Evolutionary conservation across 2,888 invertebrate species (phyloP), one percentile per base, ranked within the genome.

Genomic region (Drosophila pegasa): DNA sequence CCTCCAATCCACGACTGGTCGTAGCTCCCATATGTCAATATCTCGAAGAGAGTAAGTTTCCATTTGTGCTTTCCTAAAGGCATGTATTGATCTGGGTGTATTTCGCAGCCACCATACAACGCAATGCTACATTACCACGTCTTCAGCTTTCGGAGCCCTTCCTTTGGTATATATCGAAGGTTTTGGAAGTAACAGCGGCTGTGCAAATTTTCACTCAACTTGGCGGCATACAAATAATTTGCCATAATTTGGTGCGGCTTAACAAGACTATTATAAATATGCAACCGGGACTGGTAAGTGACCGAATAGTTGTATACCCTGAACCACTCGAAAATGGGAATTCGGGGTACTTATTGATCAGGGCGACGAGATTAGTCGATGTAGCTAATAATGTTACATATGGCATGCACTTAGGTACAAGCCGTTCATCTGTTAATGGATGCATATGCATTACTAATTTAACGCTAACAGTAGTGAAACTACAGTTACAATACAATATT

Each of bases 81-180:
- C 1, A 8, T 9, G 7, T 7, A 12, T 16, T 27, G 9, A 31
- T 7, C 7, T 14, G 12, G 9, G 12, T 18, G 1, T 10, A 2
- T 27, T 18, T 18, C 55, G 1, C 35, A 92, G 92, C 90, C 50
- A 91, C 92, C n/a, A 87, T 90, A 25, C 90, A 91, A 40, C 90
- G 91, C 2, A 91, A 91, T 61, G 71, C 82, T 43, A 86, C 90
- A 33, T 75, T 92, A 61, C 92, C 92, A 7, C 90, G 91, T 25
- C 78, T 92, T 31, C 94, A 95, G 73, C 92, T 98, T 9, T 98
- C 98, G 0, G 97, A 97, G 91, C 97, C 97, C 3, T 94, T 98
- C 90, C 94, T 98, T 55, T 96, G 96, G 94, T 95, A 97, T 84
- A 95, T 97, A 37, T 93, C 97, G 12, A 95, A 96, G 85, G 95